Evolutionary conservation across 30 jellyfish, hydroid and myxozoan genomes (phyloP), one percentile per base, ranked within the genome.

Genomic region (Mastigias papua): DNA sequence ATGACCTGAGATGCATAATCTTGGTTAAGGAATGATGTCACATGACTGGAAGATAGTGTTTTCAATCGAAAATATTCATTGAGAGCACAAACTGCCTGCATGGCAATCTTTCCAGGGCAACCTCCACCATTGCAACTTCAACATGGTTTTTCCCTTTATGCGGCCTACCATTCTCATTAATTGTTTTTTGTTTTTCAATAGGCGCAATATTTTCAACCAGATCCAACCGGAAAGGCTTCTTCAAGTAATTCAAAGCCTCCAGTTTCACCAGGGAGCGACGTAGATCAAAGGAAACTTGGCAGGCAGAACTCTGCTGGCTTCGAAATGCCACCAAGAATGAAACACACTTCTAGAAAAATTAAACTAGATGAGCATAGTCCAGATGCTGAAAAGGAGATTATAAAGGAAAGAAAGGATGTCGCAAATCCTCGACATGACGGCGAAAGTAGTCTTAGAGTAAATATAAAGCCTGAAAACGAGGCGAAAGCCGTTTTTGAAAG

Each of bases 321-420:
- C 69, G 35, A 72, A 20, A 28, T 35, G 28, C 83, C 83, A 60
- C 83, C 83, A 23, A 48, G 83, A 20, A 22, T 72, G 83, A 58
- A 72, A 32, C 61, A 48, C 1, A n/a, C n/a, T 7, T 48, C 81
- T 15, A 22, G 81, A 16, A 69, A n/a, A 15, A 69, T 8, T 15
- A 32, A 26, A 48, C 10, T 23, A 16, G 63, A 32, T 61, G 62
- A 30, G 32, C 32, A 48, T 7, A 69, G 26, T 8, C 20, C 63
- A 51, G 75, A 27, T 23, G 82, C 73, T 72, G 54, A 57, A 27
- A 57, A 13, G 19, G 89, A 76, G 29, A 11, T 75, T 25, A 42
- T 2, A 1, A 42, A 25, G 74, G 42, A 63, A n/a, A 63, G n/a
- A 9, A 27, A 17, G 8, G 42, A 27, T 27, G 27, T 3, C 17